phyloP scores from a whole-genome alignment of 2,113 vertebrate genomes.

The Vireo altiloquus region DNA sequence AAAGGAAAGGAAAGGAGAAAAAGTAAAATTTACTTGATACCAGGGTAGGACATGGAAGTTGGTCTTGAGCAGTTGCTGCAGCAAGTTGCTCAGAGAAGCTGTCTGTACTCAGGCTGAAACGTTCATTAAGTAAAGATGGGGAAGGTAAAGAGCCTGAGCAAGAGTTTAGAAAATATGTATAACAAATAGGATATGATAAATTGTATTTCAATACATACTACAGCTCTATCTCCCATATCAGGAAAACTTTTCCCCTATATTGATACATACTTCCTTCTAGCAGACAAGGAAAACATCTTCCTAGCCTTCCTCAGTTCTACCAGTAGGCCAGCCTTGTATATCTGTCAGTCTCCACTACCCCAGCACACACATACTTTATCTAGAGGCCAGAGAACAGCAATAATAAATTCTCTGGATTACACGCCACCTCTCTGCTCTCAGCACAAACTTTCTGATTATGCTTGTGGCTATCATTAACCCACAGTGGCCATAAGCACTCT shows the following conservation, averaged over 20 bases:
- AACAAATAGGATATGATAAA: neutral
- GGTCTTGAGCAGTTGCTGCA: neutral
- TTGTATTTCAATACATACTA: neutral
- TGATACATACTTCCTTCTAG: neutral
- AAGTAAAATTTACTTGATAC: neutral
- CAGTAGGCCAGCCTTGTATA: neutral
- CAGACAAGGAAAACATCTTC: neutral
- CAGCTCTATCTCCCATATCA: neutral
- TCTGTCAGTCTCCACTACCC: neutral
- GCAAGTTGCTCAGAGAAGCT: neutral
- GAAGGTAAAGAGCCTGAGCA: neutral
- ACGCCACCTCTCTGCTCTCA: neutral
- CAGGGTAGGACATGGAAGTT: neutral
- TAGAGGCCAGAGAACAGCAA: conserved; percentile 4
- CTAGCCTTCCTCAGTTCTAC: neutral
- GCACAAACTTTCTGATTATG: neutral
- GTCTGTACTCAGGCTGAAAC: neutral
- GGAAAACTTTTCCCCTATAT: neutral
- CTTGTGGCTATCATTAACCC: conserved; percentile 8
- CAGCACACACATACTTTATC: neutral
- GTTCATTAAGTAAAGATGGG: neutral
- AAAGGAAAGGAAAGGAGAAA: neutral
- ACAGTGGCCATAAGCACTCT: neutral
- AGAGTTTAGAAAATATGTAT: neutral
- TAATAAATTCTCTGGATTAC: neutral